Conservation (phyloP, 2,113 vertebrate genomes). For the Todiramphus saurophagus region DNA sequence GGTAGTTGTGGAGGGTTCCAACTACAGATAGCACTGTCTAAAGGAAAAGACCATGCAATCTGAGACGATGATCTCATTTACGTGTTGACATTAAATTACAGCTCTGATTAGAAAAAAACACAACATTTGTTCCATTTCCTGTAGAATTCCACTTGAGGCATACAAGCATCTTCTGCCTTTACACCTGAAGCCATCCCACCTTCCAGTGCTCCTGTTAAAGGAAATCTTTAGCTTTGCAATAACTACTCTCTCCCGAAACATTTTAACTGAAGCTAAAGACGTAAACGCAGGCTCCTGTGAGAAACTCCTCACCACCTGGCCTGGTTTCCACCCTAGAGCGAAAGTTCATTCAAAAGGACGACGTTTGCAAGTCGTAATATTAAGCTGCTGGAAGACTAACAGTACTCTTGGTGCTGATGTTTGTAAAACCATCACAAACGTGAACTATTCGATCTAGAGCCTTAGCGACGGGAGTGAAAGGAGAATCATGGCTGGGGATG, state of each 20-base stretch:
- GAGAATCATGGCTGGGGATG: accelerated
- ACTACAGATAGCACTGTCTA: not conserved
- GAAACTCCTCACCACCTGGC: not conserved
- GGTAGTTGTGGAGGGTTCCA: not conserved
- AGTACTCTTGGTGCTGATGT: not conserved
- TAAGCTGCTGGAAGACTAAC: not conserved
- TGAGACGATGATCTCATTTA: not conserved
- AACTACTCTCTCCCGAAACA: not conserved
- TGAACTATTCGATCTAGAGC: not conserved
- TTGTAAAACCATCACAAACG: no score
- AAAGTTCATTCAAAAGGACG: not conserved
- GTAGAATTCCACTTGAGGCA: not conserved
- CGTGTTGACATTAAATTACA: not conserved
- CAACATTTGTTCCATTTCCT: not conserved
- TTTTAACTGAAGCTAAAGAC: not conserved
- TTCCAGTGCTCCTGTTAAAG: not conserved
- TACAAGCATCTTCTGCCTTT: not conserved
- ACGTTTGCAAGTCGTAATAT: not conserved
- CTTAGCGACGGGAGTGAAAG: not conserved
- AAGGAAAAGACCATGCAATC: not conserved
- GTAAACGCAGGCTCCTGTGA: not conserved
- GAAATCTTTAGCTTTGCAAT: not conserved
- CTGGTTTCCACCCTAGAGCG: accelerated
- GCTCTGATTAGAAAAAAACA: not conserved
- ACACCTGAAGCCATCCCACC: not conserved